phyloP scores from a whole-genome alignment of 1,140 invertebrate species.

The Calycopis cecrops region DNA sequence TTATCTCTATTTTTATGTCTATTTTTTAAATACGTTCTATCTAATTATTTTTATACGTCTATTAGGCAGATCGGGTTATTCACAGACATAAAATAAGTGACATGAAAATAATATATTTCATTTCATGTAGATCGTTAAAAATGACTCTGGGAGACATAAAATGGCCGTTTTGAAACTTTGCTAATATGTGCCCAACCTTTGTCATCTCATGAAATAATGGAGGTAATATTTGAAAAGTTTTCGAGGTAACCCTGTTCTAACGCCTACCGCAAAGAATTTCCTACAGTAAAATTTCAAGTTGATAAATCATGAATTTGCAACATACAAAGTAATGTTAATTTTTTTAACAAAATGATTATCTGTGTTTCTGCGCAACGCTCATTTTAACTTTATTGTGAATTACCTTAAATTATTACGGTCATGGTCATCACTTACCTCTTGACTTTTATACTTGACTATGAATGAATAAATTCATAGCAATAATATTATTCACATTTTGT shows the following conservation, averaged over 20 bases:
- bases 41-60: too few species aligned
- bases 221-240: constrained; percentile 71
- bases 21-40: too few species aligned
- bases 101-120: background rate
- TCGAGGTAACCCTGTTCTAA: constrained; percentile 49
- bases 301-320: constrained; percentile 29
- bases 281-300: constrained; percentile 50
- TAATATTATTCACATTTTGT: too few species aligned
- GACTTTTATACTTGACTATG: too few species aligned
- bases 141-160: constrained; percentile 52
- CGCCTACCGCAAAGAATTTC: constrained; percentile 56
- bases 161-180: constrained; percentile 54
- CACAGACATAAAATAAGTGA: too few species aligned
- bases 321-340: constrained; percentile 17
- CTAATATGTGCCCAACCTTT: constrained; percentile 71
- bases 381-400: too few species aligned
- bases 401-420: too few species aligned
- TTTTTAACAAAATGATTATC: background rate
- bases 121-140: constrained; percentile 40
- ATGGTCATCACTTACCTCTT: too few species aligned
- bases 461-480: too few species aligned
- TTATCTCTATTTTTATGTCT: too few species aligned
- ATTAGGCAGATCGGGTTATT: too few species aligned
- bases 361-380: too few species aligned
- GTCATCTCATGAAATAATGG: constrained; percentile 70